Base-by-base conservation (phyloP, 2,113 vertebrate species). In the Dromaius novaehollandiae region DNA sequence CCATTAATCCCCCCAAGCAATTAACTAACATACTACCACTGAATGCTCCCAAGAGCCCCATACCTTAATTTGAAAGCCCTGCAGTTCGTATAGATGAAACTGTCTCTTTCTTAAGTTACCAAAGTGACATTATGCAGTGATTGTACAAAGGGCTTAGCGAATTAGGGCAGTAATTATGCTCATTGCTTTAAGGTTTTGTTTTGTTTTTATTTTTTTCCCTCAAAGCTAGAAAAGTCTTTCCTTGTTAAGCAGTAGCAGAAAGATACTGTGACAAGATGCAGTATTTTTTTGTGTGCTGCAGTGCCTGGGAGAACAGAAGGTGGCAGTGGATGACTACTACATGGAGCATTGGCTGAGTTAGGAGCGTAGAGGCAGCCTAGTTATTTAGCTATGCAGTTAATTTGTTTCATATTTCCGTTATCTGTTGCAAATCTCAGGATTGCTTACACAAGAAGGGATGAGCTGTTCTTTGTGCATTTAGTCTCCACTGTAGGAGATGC, bases 271-370 rank as follows among this genome's bases (percentile, higher is more conserved):
- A 61, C 8, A 78, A 68, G 42, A 34, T 25, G 36, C 0, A 64
- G 9, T 44, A 50, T 10, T 42, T 34, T 48, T 89, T 60, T 55
- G 56, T 68, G 11, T 58, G 50, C 63, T 93, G 66, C 30, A 24
- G 58, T 89, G 61, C 78, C 48, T 61, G 24, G 60, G 48, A 85
- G 53, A 91, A 88, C 95, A 95, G 94, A 90, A 96, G 91, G 46
- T 96, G 94, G 89, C 91, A 90, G 91, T 95, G 75, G 51, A 86
- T 95, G 87, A 91, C 73, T 95, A 40, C 11, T 60, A 9, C 55
- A 51, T 36, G 36, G 46, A 88, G 28, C 36, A 17, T 12, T 81
- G 56, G 3, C 53, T 86, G 55, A 0, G 0, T 80, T 46, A 60
- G 7, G 55, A 60, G 34, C 68, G 64, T 46, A 82, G 34, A 8